Evolutionary conservation across 2,113 vertebrate species (phyloP), one percentile per base, ranked within the genome.

Genomic region (Perognathus longimembris): DNA sequence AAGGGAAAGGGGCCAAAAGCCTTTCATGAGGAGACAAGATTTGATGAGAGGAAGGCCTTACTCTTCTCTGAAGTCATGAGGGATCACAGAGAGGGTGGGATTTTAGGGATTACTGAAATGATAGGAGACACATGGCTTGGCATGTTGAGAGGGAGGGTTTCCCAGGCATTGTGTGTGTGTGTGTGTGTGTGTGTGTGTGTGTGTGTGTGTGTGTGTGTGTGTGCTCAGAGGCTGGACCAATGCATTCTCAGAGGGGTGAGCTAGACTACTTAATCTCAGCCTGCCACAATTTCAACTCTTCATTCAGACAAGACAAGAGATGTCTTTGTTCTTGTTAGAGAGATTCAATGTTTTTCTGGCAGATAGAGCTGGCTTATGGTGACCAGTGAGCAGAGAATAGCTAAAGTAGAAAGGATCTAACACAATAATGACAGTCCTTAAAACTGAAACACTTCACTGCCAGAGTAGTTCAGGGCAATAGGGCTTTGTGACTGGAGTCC

Each of bases 91-190:
- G 22, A 50, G 74, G 66, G 50, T 76, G 71, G 80, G 61, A 54
- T 76, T 89, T 80, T 42, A 38, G 91, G 79, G 74, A 78, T 82
- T n/a, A 66, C 42, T 78, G 50, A 42, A 78, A 75, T 6, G 57
- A 82, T 38, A 18, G 85, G 82, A 85, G 96, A 91, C 84, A 81
- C 57, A 26, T 87, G 73, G 67, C 64, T 59, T 89, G 90, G 85
- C 32, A 5, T 1, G 1, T 24, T 5, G 40, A 88, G 40, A 69
- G 30, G 40, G 61, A 50, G 50, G 63, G 5, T 61, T 80, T 88
- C 40, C 66, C 45, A n/a, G 59, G 73, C 61, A 20, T 34, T 3
- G 64, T 36, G 57, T 40, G 45, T 50, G 45, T n/a, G 10, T 38
- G 9, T 36, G 57, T 40, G 45, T 50, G 45, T n/a, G 10, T 38